Base-by-base conservation (phyloP, 1,140 invertebrate species). In the Sesamia nonagrioides region DNA sequence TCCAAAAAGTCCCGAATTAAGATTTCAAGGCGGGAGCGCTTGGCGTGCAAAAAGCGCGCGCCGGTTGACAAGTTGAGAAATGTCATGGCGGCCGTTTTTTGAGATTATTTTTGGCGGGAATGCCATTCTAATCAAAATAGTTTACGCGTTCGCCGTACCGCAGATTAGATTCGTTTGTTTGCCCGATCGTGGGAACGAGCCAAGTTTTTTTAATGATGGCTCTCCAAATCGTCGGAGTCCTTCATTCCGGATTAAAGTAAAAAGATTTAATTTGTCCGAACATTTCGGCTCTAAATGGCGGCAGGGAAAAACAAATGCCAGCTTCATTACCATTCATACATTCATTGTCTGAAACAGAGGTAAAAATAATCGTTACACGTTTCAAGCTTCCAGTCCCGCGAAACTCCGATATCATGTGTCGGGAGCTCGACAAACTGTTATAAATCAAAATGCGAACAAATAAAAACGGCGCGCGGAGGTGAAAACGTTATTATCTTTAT, bases 81-180 rank as follows among this genome's bases (percentile, higher is more conserved):
- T 82, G 77, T 71, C 77, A 77, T 40, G 82, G 88, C 88, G 84
- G 83, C 79, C 42, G 80, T 81, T 81, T 72, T 83, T 76, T 77
- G 50, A 76, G 79, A 77, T 89, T 88, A 76, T 35, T 76, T 82
- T 79, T 79, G 85, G 87, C 87, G 86, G 87, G 87, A 90, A 90
- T 87, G 89, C 88, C 88, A 92, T 92, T 94, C 92, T 94, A 94
- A 94, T 94, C 93, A 94, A 94, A 94, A 94, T 94, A 92, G 91
- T 94, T 94, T 94, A 94, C 92, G 92, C 89, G 88, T 86, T 83
- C 82, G 60, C 82, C 84, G 81, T 82, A 66, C 40, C 73, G 63
- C 35, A 60, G 68, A 66, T 77, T 88, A 77, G 74, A 52, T 76
- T 76, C 61, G 73, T 77, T 81, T 81, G 75, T 77, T 80, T 58